phyloP scores from a whole-genome alignment of 2,113 vertebrate species.

The Pelecanoides urinatrix region DNA sequence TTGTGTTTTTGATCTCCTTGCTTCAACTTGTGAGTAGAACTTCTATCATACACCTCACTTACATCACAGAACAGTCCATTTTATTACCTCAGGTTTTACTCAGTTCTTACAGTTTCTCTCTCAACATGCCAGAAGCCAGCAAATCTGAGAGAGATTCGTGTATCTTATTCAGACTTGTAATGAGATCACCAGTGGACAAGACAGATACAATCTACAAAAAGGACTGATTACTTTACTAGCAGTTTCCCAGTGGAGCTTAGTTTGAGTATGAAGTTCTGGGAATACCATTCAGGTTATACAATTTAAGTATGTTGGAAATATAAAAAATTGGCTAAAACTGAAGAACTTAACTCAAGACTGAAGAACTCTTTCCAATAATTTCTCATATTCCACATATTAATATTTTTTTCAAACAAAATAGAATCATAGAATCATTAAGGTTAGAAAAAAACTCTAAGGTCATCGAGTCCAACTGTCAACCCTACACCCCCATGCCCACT shows the following conservation, averaged over 20 bases:
- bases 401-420: not conserved
- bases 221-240: not conserved
- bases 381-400: not conserved
- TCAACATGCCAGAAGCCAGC: not conserved
- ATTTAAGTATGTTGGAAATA: not conserved
- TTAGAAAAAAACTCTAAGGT: too few relatives aligned
- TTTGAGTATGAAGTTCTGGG: not conserved
- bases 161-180: not conserved
- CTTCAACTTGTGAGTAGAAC: not conserved
- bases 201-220: not conserved
- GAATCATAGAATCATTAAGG: too few relatives aligned
- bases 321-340: not conserved
- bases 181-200: not conserved
- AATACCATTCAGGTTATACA: not conserved
- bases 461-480: too few relatives aligned
- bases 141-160: not conserved
- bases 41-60: not conserved
- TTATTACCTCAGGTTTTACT: not conserved
- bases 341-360: not conserved
- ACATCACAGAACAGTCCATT: not conserved
- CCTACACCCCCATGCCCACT: too few relatives aligned
- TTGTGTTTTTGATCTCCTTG: not conserved
- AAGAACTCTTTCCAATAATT: not conserved
- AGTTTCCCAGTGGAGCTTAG: not conserved
- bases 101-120: not conserved